Base-by-base conservation (phyloP, 2,113 vertebrate species). In the Erinaceus europaeus region DNA sequence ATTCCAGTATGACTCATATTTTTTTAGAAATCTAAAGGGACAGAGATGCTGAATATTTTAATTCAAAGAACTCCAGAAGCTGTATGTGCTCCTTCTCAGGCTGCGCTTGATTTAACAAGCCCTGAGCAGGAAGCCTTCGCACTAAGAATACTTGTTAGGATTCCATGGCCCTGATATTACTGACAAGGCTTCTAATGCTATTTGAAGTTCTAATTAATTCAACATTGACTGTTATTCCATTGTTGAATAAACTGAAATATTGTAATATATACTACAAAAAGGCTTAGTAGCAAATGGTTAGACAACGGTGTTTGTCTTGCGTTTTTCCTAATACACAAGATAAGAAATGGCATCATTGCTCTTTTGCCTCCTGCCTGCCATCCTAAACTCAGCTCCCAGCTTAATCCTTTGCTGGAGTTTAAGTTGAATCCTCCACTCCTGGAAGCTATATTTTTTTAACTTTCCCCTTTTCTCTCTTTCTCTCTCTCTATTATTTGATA, bases 1-100 rank as follows among this genome's bases (percentile, higher is more conserved):
- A 92, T 82, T 84, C 71, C 57, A 82, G 59, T 46, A 68, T 62
- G 55, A 82, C 78, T 84, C 91, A 92, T 89, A 78, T 85, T 89
- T n/a, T 91, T 90, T 83, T 69, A 72, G 82, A 73, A 71, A 85
- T 78, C 44, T 50, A 78, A 77, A 40, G 76, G 36, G 74, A 89
- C 65, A 42, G 53, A 62, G 78, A 57, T 71, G 55, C 55, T 11
- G 11, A 20, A 67, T 57, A 42, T 25, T 65, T 69, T 67, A 72
- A 84, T 52, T 67, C 53, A 62, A 42, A 90, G 65, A 74, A 62
- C 29, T 82, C 77, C 52, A 40, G 68, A 78, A 74, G 44, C 34
- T 62, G 84, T 84, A 61, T 21, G 20, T 21, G 18, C 29, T 4
- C 3, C 53, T 85, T 72, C 40, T 25, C 5, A 23, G 21, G 34